Base-by-base conservation (phyloP, 2,888 invertebrate species). In the Lapara coniferarum region DNA sequence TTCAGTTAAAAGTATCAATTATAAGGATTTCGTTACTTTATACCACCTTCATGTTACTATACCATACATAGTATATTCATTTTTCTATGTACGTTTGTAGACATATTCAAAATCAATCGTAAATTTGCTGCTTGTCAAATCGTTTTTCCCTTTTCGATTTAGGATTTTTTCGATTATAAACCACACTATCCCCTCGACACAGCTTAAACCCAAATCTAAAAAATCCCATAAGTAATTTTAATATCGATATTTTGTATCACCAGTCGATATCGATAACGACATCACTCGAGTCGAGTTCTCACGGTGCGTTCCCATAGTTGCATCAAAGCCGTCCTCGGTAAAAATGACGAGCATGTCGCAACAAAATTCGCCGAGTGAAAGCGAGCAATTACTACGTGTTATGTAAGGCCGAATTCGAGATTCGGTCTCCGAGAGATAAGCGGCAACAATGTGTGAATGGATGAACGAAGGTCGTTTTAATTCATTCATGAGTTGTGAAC, bases 291-390 rank as follows among this genome's bases (percentile, higher is more conserved):
- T 19, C 44, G 56, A 51, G 51, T 73, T 78, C 78, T 73, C 77
- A 77, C 78, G 77, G 59, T 66, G 52, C 25, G 19, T 53, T 69
- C 69, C 66, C 66, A 66, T 69, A 66, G 70, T 74, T 76, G 74
- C 77, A 73, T 75, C 75, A 77, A 66, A 69, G 70, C 74, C 72
- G 76, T 75, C 74, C 75, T 74, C 75, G 74, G 74, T 67, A 76
- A 76, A 77, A 72, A 72, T 70, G 59, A 71, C 68, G 70, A 55
- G 46, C 49, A 68, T 75, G 75, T 69, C 71, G 76, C 73, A 75
- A 69, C 67, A 55, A 70, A 71, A 71, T 70, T 71, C 56, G 71
- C 56, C 56, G 70, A 66, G 76, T 75, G 77, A 77, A 77, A 77
- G 77, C 72, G 69, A 56, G 58, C 74, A 75, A 77, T 77, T 76